Base-by-base conservation (phyloP, 2,797 vertebrate species). In the Protonibea diacanthus region DNA sequence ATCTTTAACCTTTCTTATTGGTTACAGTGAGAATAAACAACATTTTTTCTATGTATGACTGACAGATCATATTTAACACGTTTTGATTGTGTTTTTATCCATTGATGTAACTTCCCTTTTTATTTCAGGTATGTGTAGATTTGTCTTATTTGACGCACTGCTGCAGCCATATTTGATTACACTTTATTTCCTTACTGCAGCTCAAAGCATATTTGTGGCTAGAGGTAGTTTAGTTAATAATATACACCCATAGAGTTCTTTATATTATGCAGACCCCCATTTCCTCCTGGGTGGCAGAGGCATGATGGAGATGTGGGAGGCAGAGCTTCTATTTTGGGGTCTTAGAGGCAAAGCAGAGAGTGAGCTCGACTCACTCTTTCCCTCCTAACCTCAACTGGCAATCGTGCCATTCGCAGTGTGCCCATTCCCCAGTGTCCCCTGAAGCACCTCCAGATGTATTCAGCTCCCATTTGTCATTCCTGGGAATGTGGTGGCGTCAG, bases 391-490 rank as follows among this genome's bases (percentile, higher is more conserved):
- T 87, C 83, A 80, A 89, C 89, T 78, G 83, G 86, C 88, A 89
- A 92, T 90, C 71, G 84, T 91, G 84, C 81, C 90, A 86, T 89
- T 93, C 48, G 63, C 88, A 74, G 72, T 57, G 78, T 82, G 75
- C 87, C 90, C 87, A 85, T 86, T 92, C 93, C 90, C 93, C 83
- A 71, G 86, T 55, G 90, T 92, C 86, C 90, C 91, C 86, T 18
- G 80, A 71, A 86, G 81, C 93, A 91, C 93, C 93, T 94, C 90
- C 86, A 93, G 84, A 92, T 92, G 90, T 82, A 90, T 93, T 93
- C 92, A 85, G 90, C 88, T 88, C 91, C 92, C 92, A 94, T 95
- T 95, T 89, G 92, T 95, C 94, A 95, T 94, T 92, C 81, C 83
- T 74, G 80, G 83, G 84, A 94, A 93, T 93, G 88, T 92, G 89